Base-by-base conservation (phyloP, 2,797 vertebrate species). In the Discoglossus pictus region DNA sequence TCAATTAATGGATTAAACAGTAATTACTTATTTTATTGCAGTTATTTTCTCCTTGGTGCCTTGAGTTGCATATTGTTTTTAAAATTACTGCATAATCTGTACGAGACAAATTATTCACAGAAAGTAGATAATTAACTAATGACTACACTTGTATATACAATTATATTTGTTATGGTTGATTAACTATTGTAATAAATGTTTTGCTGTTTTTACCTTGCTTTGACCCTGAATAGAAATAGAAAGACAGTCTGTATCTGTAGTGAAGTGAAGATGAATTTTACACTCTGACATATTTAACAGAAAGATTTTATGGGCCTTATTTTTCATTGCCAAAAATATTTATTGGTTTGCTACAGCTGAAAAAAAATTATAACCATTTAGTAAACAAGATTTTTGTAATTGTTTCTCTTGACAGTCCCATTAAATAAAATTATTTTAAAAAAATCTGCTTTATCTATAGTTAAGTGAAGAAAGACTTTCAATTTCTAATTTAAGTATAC, bases 61-160 rank as follows among this genome's bases (percentile, higher is more conserved):
- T 46, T 75, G 42, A 16, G 64, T 24, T 75, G 62, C 76, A 68
- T 79, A 80, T 78, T 79, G 75, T 77, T 79, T 74, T 82, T 77
- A 83, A 34, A 60, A 40, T 69, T 51, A 55, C 50, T 81, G 55
- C 74, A 84, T 82, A n/a, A n/a, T n/a, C n/a, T n/a, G 76, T 77
- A 82, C 73, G 77, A 73, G 72, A 79, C 68, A 78, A 80, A 85
- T 80, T 81, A 78, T 82, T 83, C 83, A 75, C 75, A 73, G 78
- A 74, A 82, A 82, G 79, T 77, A 88, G 89, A 88, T 89, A 85
- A 88, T 90, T 86, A 86, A 81, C 78, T 80, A 87, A 85, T 87
- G 86, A 85, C 81, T 86, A 84, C 63, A 76, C 81, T 86, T 81
- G 76, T 84, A 78, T 81, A 78, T 87, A 86, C 81, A 86, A 87